These are phyloP conservation scores for Philaenus spumarius DNA, from an alignment of 1,140 invertebrate genomes.

Conservation along the genomic window DNA sequence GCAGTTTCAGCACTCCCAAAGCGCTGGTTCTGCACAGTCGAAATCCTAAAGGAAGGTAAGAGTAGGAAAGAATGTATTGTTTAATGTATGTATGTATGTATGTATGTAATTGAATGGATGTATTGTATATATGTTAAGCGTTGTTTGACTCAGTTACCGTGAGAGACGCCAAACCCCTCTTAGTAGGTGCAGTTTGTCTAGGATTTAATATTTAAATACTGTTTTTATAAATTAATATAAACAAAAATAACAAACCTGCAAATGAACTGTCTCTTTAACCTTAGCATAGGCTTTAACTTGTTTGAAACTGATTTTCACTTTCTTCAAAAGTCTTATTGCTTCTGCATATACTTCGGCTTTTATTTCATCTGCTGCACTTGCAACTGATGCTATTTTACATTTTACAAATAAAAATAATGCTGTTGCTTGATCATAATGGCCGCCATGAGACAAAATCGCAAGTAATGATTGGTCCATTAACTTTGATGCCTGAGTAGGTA, in stretches of 20 bases:
- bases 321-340: constrained; percentile 54
- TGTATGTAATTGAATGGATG: too few relatives aligned
- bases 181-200: too few relatives aligned
- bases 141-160: too few relatives aligned
- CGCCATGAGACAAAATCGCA: constrained; percentile 68
- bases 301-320: constrained; percentile 58
- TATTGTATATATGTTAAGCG: too few relatives aligned
- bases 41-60: too few relatives aligned
- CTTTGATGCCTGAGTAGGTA: constrained; percentile 63
- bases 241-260: constrained; percentile 49
- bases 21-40: too few relatives aligned
- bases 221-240: too few relatives aligned
- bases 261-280: constrained; percentile 61
- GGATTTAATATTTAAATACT: too few relatives aligned
- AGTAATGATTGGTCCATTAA: constrained; percentile 62
- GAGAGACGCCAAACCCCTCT: too few relatives aligned
- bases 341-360: constrained; percentile 50
- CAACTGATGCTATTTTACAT: constrained; percentile 43
- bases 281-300: constrained; percentile 65
- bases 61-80: too few relatives aligned
- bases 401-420: constrained; percentile 44
- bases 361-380: constrained; percentile 38
- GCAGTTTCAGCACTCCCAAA: too few relatives aligned
- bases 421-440: constrained; percentile 69
- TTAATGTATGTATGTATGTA: too few relatives aligned